Percentiles rank a stretch among this genome's conserved stretches.
These are phyloP conservation scores for Gymnobelideus leadbeateri DNA, from an alignment of 2,113 vertebrate species.

Conservation along the genomic window DNA sequence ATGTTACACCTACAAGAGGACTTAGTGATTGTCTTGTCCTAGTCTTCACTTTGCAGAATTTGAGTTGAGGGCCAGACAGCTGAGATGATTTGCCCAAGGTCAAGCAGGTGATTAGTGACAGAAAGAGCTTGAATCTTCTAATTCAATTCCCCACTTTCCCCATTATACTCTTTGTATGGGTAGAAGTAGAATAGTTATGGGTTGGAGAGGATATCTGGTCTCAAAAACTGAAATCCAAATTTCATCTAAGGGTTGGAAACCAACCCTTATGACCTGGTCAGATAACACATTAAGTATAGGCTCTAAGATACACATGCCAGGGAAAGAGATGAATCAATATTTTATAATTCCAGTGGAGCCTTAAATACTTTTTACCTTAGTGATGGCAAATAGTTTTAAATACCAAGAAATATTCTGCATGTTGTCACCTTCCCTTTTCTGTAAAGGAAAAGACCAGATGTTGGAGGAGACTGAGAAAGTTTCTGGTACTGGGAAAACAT, in stretches of 20 bases:
- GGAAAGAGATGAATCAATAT: background rate
- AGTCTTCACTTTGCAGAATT: background rate
- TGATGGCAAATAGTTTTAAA: background rate
- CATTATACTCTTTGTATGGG: background rate
- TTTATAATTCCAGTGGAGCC: background rate
- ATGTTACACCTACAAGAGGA: background rate
- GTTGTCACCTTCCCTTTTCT: background rate
- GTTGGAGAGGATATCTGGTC: background rate
- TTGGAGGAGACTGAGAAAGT: background rate
- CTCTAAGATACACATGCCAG: background rate
- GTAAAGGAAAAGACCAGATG: background rate
- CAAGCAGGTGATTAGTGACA: background rate
- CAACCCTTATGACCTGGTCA: background rate
- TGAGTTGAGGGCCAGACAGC: background rate
- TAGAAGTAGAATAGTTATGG: conserved; percentile 34
- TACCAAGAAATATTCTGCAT: background rate
- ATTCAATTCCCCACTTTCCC: background rate
- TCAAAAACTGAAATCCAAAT: background rate
- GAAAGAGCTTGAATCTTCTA: background rate
- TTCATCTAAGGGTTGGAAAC: background rate
- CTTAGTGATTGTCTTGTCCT: background rate
- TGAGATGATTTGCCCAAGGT: background rate
- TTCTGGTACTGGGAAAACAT: background rate
- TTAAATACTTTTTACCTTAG: background rate
- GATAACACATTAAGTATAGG: background rate